Percentiles rank a stretch among this genome's conserved stretches.
Evolutionary conservation across 2,113 vertebrate genomes (phyloP).

Genomic region (Progne subis): DNA sequence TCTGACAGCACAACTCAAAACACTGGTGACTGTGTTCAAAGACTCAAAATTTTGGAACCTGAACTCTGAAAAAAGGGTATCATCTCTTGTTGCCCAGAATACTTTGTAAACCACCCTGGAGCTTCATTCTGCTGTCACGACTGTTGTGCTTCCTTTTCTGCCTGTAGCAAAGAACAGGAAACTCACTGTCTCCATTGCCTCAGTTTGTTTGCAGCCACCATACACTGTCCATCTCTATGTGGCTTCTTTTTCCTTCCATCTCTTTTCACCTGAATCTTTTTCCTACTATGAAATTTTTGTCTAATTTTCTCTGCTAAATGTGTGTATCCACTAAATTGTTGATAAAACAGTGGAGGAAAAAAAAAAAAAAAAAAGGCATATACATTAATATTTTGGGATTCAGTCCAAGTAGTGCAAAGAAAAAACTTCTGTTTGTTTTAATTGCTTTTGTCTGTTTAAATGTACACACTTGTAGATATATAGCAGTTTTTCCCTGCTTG

Average conservation of each 20-base stretch:
- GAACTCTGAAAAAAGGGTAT: not conserved
- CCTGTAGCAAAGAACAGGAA: not conserved
- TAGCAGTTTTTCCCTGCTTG: not conserved
- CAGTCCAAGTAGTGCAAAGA: not conserved
- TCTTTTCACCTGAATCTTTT: not conserved
- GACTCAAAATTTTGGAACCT: not conserved
- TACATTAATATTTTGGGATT: not conserved
- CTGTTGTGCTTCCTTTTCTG: not conserved
- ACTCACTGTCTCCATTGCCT: not conserved
- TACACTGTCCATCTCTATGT: not conserved
- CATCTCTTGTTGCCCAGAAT: not conserved
- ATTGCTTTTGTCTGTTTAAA: not conserved
- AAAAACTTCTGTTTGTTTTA: not conserved
- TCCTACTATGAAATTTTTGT: not conserved
- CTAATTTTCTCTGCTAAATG: not conserved
- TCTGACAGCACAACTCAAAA: not conserved
- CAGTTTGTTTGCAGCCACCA: not conserved
- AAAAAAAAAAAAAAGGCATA: not conserved
- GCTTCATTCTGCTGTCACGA: not conserved
- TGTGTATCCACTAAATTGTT: not conserved
- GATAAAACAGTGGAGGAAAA: not conserved
- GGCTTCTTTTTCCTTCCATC: not conserved
- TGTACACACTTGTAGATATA: not conserved
- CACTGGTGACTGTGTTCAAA: not conserved
- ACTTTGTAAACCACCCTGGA: not conserved